Evolutionary conservation across 2,113 vertebrate genomes (phyloP).

Genomic region (Stomatorhinus ivindoensis): DNA sequence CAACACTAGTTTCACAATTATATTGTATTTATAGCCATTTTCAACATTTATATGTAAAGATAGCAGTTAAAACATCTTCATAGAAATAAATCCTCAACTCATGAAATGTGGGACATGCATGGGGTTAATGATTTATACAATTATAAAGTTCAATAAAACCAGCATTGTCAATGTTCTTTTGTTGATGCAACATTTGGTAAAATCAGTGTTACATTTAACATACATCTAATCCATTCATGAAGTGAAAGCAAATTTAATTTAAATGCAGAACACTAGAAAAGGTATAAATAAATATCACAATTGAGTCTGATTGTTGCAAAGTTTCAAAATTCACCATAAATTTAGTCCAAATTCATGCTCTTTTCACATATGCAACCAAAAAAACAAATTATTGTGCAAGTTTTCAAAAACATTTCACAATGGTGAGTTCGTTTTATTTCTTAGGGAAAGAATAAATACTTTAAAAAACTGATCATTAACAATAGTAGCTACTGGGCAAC

Average conservation of each 20-base stretch:
- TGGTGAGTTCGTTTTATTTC: neutral
- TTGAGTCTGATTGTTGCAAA: neutral
- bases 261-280: neutral
- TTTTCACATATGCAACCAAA: neutral
- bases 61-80: neutral
- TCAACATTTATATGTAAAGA: neutral
- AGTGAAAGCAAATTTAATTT: slow-evolving; percentile 7
- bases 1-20: neutral
- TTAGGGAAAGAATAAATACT: neutral
- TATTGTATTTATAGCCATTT: neutral
- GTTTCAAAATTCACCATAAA: neutral
- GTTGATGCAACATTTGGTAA: slow-evolving; percentile 44
- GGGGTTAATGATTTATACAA: slow-evolving; percentile 39
- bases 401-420: neutral
- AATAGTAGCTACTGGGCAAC: neutral
- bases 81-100: neutral
- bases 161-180: slow-evolving; percentile 52
- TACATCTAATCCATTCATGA: slow-evolving; percentile 57
- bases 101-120: neutral
- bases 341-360: neutral
- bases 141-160: slow-evolving; percentile 66
- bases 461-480: neutral
- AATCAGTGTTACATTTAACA: slow-evolving; percentile 56
- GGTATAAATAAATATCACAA: neutral
- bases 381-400: neutral